Evolutionary conservation across 1,140 invertebrate genomes (phyloP).

Genomic region (Euwallacea fornicatus): DNA sequence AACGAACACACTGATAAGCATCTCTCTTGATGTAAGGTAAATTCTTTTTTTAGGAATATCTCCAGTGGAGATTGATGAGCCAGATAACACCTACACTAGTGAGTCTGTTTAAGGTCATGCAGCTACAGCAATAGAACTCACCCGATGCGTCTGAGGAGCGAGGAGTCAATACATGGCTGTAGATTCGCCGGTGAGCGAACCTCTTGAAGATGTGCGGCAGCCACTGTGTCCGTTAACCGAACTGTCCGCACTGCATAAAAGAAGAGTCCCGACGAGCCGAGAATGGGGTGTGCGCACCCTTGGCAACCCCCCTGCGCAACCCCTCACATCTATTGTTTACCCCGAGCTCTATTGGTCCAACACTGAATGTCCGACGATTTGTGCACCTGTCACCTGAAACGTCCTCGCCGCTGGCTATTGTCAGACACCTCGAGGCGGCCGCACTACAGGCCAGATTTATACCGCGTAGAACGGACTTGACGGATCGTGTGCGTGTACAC

Average conservation of each 20-base stretch:
- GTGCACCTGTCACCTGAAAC: constrained; percentile 40
- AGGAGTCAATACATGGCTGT: constrained; percentile 51
- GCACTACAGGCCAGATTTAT: constrained; percentile 17
- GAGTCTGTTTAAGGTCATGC: constrained; percentile 9
- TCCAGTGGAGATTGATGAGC: too few species aligned
- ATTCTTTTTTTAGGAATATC: too few species aligned
- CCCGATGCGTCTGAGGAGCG: constrained; percentile 48
- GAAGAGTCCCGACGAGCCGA: constrained; percentile 32
- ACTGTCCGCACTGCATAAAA: constrained; percentile 46
- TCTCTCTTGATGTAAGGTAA: too few species aligned
- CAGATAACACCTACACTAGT: too few species aligned
- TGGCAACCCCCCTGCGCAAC: constrained; percentile 44
- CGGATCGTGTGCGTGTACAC: constrained; percentile 46
- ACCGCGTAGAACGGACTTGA: constrained; percentile 29
- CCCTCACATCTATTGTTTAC: constrained; percentile 49
- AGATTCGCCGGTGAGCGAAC: constrained; percentile 51
- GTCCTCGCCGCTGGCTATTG: constrained; percentile 42
- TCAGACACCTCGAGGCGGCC: constrained; percentile 38
- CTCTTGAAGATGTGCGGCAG: constrained; percentile 52
- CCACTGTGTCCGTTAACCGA: constrained; percentile 48
- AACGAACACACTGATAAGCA: background rate
- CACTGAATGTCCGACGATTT: constrained; percentile 34
- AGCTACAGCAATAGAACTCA: constrained; percentile 42
- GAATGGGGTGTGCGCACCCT: constrained; percentile 45
- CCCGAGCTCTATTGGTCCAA: constrained; percentile 44